Base-by-base conservation (phyloP, 2,888 invertebrate genomes). In the Papilio demoleus region DNA sequence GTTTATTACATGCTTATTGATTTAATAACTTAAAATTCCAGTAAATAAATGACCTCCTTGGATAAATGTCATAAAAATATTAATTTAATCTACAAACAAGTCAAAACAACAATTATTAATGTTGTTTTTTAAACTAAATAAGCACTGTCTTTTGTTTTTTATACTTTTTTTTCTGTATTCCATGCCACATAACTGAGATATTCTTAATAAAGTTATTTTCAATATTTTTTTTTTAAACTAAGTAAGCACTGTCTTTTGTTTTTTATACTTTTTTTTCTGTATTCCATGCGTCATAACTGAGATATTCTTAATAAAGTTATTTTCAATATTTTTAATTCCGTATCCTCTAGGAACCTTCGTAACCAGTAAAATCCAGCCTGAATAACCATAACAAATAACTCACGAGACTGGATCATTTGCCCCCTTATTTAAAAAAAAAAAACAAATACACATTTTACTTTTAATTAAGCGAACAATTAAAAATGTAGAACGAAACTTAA, bases 21-120 rank as follows among this genome's bases (percentile, higher is more conserved):
- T 53, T 50, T 24, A 53, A 53, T 53, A 53, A 53, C 53, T 50
- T 50, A 2, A 53, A 53, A n/a, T n/a, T 4, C n/a, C n/a, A 14
- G 50, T 22, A 9, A 14, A 14, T n/a, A 27, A 50, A 27, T 50
- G 5, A 9, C 12, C n/a, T n/a, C n/a, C 27, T 27, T 31, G n/a
- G 53, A 53, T 53, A 31, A 53, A 31, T 53, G 17, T 53, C 53
- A 53, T 53, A 31, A 56, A 56, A 56, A 31, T 56, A 56, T 56
- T 56, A 56, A 56, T 56, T 17, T 31, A 56, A 56, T 56, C 53
- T 27, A 14, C 24, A 27, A n/a, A 56, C 53, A 9, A 31, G 27
- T 56, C 14, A 24, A 50, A 31, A 11, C 17, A 9, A 56, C 9
- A 31, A 5, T n/a, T n/a, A n/a, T n/a, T n/a, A n/a, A n/a, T n/a